phyloP scores from a whole-genome alignment of 64 coral and sea anemone species.

The Actinia tenebrosa region DNA sequence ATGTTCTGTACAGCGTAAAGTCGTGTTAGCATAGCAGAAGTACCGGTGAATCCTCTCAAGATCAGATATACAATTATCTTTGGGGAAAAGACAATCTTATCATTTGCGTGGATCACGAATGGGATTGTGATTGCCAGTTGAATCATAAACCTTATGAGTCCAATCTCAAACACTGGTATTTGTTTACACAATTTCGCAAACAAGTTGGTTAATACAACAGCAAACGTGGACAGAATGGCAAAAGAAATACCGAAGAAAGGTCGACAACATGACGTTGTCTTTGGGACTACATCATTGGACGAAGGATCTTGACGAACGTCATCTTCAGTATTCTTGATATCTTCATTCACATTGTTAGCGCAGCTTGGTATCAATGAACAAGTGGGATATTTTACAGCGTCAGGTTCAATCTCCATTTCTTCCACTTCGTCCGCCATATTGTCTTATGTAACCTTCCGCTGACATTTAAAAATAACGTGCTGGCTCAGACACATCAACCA shows the following conservation, averaged over 20 bases:
- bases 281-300: neutral
- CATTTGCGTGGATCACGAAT: slow-evolving; percentile 18
- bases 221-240: neutral
- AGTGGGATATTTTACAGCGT: too few species aligned
- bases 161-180: slow-evolving; percentile 22
- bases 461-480: too few species aligned
- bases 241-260: neutral
- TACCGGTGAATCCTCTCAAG: slow-evolving; percentile 14
- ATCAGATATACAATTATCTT: slow-evolving; percentile 6
- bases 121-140: slow-evolving; percentile 26
- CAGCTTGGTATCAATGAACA: too few species aligned
- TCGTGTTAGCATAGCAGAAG: neutral
- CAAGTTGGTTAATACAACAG: neutral
- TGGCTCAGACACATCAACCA: too few species aligned
- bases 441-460: too few species aligned
- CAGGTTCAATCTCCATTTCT: too few species aligned
- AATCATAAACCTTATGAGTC: neutral
- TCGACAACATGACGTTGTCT: neutral
- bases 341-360: too few species aligned
- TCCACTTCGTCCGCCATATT: too few species aligned
- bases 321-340: neutral
- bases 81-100: slow-evolving; percentile 7
- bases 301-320: neutral
- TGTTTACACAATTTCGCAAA: neutral
- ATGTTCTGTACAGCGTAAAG: slow-evolving; percentile 53